Evolutionary conservation across 1,140 invertebrate species (phyloP).

Genomic region (Anthonomus grandis): DNA sequence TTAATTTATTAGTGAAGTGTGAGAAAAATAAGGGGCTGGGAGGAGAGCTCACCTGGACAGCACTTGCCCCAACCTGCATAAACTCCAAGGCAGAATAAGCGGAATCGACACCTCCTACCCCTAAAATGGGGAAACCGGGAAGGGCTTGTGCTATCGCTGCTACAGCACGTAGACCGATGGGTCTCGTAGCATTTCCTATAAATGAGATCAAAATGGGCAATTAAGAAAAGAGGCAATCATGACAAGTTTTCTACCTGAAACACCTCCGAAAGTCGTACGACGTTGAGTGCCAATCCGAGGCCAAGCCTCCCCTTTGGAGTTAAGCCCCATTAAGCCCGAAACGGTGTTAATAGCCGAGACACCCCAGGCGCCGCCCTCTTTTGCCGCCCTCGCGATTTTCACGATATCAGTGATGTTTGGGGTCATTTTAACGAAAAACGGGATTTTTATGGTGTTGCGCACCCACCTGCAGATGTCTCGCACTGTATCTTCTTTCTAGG

Average conservation of each 20-base stretch:
- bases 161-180: slow-evolving; percentile 86
- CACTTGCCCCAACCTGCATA: slow-evolving; percentile 84
- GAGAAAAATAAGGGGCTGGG: background rate
- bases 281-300: slow-evolving; percentile 80
- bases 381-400: slow-evolving; percentile 83
- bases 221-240: background rate
- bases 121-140: slow-evolving; percentile 85
- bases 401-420: slow-evolving; percentile 96
- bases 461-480: slow-evolving; percentile 91
- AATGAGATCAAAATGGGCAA: no score
- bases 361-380: slow-evolving; percentile 87
- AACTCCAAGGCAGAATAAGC: slow-evolving; percentile 93
- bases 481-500: slow-evolving; percentile 79
- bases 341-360: slow-evolving; percentile 98
- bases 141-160: slow-evolving; percentile 79
- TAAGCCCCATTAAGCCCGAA: slow-evolving; percentile 86
- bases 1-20: background rate
- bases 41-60: slow-evolving; percentile 64
- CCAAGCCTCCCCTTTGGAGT: slow-evolving; percentile 80
- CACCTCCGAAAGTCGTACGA: slow-evolving; percentile 91
- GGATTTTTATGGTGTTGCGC: slow-evolving; percentile 78
- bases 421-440: slow-evolving; percentile 97
- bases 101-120: slow-evolving; percentile 94
- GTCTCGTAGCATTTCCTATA: slow-evolving; percentile 86
- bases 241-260: slow-evolving; percentile 60